Evolutionary conservation across 2,797 vertebrate species (phyloP).

Genomic region (Nothura maculosa): DNA sequence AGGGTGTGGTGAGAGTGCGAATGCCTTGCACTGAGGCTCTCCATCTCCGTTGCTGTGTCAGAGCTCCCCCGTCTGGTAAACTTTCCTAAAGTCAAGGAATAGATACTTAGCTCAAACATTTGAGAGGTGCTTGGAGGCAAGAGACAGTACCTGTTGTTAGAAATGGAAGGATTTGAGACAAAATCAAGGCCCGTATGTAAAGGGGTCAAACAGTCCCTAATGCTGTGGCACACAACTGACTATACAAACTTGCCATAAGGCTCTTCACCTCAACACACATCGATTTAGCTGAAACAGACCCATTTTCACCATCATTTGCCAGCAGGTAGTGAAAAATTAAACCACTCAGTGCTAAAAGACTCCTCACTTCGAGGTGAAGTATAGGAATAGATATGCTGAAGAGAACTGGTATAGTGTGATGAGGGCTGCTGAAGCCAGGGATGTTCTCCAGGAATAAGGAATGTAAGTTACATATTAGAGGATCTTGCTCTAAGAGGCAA

Average conservation of each 20-base stretch:
- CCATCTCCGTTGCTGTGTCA: conserved; percentile 93
- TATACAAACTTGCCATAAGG: not conserved
- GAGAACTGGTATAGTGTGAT: not conserved
- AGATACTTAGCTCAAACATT: not conserved
- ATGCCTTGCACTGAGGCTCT: conserved; percentile 93
- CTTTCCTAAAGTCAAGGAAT: conserved; percentile 83
- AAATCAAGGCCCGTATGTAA: not conserved
- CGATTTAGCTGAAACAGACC: not conserved
- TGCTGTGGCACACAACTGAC: not conserved
- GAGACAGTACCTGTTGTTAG: not conserved
- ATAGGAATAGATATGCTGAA: not conserved
- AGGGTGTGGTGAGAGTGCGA: conserved; percentile 96
- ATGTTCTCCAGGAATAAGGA: not conserved
- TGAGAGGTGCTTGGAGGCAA: not conserved
- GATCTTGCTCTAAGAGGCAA: not conserved
- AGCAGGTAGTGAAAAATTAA: not conserved
- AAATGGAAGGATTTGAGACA: not conserved
- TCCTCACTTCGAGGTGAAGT: not conserved
- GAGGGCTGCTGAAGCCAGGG: not conserved
- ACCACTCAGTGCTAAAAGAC: not conserved
- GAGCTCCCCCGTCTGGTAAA: conserved; percentile 94
- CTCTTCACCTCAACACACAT: not conserved
- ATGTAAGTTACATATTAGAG: not conserved
- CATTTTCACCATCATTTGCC: not conserved
- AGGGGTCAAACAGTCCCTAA: not conserved